Evolutionary conservation across 2,888 invertebrate species (phyloP).

Genomic region (Uropetala carovei): DNA sequence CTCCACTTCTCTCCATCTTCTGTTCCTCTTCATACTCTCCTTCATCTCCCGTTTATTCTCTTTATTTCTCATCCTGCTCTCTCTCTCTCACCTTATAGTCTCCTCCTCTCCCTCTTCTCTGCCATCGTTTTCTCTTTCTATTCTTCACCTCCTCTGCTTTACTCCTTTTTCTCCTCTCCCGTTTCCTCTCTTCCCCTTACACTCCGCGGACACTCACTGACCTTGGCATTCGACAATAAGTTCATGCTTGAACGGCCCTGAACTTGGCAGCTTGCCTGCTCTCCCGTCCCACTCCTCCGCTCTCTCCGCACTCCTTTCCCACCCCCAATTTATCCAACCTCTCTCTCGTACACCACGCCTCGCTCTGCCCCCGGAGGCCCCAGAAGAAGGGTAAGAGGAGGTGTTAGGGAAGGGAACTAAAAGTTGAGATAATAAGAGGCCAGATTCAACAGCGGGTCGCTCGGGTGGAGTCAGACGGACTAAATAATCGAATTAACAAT

Average conservation of each 20-base stretch:
- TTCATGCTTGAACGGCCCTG: conserved; percentile 63
- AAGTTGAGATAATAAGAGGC: neutral
- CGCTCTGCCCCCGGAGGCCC: conserved; percentile 42
- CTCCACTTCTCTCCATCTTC: neutral
- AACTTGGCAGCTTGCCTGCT: conserved; percentile 59
- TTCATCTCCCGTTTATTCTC: neutral
- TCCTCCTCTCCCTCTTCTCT: neutral
- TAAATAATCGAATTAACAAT: neutral
- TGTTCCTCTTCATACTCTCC: neutral
- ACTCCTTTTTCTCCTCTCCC: neutral
- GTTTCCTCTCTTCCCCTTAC: neutral
- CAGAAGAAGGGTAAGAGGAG: neutral
- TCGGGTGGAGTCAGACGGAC: neutral
- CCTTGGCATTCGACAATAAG: conserved; percentile 64
- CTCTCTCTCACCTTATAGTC: neutral
- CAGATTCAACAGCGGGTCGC: conserved; percentile 9
- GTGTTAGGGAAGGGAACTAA: neutral
- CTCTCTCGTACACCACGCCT: conserved; percentile 34
- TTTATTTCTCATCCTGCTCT: no score
- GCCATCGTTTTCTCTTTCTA: neutral
- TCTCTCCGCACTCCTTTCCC: neutral
- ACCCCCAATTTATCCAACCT: neutral
- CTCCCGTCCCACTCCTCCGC: conserved; percentile 11
- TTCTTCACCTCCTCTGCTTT: neutral
- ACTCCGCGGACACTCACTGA: conserved; percentile 55